Percentiles rank a stretch among this genome's conserved stretches.
Conservation (phyloP, 37 sponge, comb jelly and placozoan species). For the Beroe forskalii region DNA sequence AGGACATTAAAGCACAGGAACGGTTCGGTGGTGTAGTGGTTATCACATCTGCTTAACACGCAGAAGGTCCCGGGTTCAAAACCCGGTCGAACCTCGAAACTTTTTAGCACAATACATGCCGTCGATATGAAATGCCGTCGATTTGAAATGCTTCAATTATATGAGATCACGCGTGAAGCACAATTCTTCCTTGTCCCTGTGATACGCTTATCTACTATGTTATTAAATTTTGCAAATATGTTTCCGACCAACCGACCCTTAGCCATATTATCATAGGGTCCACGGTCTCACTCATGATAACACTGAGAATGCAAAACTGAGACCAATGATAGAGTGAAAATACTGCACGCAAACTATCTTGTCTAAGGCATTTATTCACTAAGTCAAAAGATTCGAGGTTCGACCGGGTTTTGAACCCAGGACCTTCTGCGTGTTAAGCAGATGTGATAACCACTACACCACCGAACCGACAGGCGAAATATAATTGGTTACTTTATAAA, state of each 20-base stretch:
- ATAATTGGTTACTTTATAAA: not conserved
- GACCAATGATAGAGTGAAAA: not conserved
- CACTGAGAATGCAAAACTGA: no score
- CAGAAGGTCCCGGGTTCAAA: constrained; percentile 52
- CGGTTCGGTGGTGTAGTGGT: constrained; percentile 53
- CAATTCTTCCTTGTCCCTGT: no score
- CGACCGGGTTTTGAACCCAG: constrained; percentile 67
- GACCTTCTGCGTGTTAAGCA: constrained; percentile 67
- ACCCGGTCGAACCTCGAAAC: constrained; percentile 21
- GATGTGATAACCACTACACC: constrained; percentile 67
- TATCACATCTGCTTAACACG: constrained; percentile 52
- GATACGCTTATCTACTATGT: no score
- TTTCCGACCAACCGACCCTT: no score
- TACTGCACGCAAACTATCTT: no score
- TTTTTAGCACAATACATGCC: not conserved
- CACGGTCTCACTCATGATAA: no score
- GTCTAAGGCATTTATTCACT: not conserved
- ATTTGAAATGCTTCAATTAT: no score
- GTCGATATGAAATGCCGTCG: not conserved
- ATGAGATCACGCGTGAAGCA: no score
- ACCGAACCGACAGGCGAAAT: constrained; percentile 31
- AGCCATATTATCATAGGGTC: no score
- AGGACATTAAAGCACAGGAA: not conserved
- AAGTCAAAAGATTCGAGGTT: constrained; percentile 43
- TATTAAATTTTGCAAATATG: no score